A percentile compares a stretch with the other conserved stretches of the same genome.
phyloP scores from a whole-genome alignment of 2,797 vertebrate genomes.

The Atherinosoma microstoma region DNA sequence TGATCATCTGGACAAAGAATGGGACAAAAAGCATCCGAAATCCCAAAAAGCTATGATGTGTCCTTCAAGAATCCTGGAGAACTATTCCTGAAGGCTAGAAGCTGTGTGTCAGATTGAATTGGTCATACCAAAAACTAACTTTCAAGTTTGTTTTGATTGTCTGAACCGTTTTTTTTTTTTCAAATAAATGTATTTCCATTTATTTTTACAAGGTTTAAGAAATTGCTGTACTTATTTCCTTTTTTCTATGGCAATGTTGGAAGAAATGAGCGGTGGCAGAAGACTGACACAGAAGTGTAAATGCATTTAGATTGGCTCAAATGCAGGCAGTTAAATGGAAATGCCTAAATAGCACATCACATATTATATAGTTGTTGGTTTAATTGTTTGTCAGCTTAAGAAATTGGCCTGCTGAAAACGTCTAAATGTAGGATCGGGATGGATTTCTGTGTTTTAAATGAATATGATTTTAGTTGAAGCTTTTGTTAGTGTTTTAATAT shows the following conservation, averaged over 20 bases:
- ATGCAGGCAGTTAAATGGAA: background rate
- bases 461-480: slow-evolving; percentile 36
- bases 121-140: background rate
- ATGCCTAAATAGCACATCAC: slow-evolving; percentile 18
- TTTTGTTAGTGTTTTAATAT: slow-evolving; percentile 27
- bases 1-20: background rate
- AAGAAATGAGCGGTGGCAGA: background rate
- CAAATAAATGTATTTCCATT: background rate
- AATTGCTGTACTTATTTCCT: background rate
- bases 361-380: background rate
- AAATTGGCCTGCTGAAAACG: background rate
- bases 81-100: background rate
- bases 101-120: background rate
- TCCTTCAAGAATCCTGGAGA: too few species aligned
- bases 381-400: slow-evolving; percentile 5
- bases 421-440: slow-evolving; percentile 6
- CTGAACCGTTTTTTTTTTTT: background rate
- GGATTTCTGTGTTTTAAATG: slow-evolving; percentile 39
- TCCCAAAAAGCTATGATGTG: background rate
- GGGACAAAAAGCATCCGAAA: background rate
- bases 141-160: background rate
- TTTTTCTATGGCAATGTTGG: background rate
- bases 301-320: slow-evolving; percentile 1
- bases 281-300: background rate
- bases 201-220: background rate